Evolutionary conservation across 2,113 vertebrate genomes (phyloP).

Genomic region (Octodon degus): DNA sequence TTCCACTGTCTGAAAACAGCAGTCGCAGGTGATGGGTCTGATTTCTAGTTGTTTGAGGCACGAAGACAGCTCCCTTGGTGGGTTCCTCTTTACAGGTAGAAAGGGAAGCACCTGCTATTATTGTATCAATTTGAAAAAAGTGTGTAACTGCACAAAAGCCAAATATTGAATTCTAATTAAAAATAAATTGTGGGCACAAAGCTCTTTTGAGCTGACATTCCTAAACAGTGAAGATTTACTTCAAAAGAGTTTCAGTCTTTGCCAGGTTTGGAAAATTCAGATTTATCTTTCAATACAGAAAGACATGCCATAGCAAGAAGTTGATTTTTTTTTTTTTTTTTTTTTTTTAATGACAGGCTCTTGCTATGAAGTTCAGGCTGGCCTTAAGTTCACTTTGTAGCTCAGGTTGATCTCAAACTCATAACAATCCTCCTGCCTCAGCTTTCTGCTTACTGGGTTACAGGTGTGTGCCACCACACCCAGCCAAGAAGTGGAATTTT

Average conservation of each 20-base stretch:
- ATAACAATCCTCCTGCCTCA: too few species aligned
- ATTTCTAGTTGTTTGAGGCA: conserved; percentile 46
- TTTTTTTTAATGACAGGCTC: too few species aligned
- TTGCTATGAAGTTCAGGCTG: too few species aligned
- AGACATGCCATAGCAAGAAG: conserved; percentile 41
- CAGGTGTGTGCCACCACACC: too few species aligned
- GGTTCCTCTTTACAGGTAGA: not conserved
- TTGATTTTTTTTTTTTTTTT: too few species aligned
- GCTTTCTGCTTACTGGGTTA: too few species aligned
- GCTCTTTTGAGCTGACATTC: conserved; percentile 25
- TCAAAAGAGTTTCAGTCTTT: conserved; percentile 65
- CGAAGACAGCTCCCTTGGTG: not conserved
- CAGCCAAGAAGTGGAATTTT: conserved; percentile 38
- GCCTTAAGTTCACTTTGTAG: too few species aligned
- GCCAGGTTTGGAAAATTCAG: conserved; percentile 65
- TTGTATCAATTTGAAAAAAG: conserved; percentile 47
- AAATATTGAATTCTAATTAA: conserved; percentile 64
- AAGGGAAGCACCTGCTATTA: not conserved
- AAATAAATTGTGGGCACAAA: conserved; percentile 55
- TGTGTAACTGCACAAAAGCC: conserved; percentile 53
- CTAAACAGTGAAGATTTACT: conserved; percentile 61
- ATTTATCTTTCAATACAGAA: conserved; percentile 54
- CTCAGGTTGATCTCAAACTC: too few species aligned
- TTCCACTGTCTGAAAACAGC: not conserved
- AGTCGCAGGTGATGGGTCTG: conserved; percentile 22